These are phyloP conservation scores for Rhipidura dahli DNA, from an alignment of 2,113 vertebrate species.

Conservation along the genomic window DNA sequence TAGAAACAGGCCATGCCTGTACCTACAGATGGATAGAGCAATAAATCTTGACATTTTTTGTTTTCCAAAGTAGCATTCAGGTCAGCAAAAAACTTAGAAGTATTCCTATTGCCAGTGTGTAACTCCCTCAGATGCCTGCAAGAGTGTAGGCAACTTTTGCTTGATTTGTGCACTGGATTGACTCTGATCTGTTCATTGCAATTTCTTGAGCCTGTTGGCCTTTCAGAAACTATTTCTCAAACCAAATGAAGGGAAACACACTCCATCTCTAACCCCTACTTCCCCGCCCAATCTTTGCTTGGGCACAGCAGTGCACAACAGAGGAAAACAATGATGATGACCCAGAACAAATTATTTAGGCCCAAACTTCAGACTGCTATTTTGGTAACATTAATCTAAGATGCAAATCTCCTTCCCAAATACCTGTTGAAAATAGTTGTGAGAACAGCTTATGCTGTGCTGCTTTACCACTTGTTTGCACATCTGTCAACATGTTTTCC, in stretches of 20 bases:
- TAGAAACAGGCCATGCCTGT: background rate
- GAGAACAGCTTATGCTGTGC: background rate
- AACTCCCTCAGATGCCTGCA: background rate
- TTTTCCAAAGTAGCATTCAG: background rate
- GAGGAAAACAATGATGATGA: background rate
- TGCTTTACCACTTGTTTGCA: background rate
- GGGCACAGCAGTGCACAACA: background rate
- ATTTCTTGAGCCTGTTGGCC: background rate
- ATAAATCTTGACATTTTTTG: background rate
- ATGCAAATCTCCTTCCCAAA: background rate
- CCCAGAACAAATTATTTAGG: background rate
- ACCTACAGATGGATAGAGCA: background rate
- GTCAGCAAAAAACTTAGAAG: background rate
- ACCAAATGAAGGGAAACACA: background rate
- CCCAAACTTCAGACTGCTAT: background rate
- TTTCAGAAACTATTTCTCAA: background rate
- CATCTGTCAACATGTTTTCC: background rate
- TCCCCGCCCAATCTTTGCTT: background rate
- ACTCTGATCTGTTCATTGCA: background rate
- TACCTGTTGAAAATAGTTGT: background rate
- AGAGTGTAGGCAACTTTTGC: background rate
- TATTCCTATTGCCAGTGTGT: background rate
- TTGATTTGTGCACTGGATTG: background rate
- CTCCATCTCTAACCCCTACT: rapidly evolving
- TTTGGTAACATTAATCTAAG: background rate